These are phyloP conservation scores for Gastrophysa polygoni DNA, from an alignment of 2,888 invertebrate genomes.

Conservation along the genomic window DNA sequence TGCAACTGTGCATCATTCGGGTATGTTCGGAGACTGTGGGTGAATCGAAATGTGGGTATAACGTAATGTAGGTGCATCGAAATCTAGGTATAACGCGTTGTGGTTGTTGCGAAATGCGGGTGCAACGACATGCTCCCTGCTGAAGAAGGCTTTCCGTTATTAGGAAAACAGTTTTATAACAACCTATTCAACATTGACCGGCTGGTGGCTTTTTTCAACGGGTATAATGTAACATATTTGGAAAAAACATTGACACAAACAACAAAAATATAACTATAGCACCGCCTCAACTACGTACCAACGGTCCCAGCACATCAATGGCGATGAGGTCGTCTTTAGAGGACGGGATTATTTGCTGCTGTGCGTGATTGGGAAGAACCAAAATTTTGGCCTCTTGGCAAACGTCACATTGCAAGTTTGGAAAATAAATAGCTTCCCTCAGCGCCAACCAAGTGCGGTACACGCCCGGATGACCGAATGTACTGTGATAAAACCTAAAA, in stretches of 20 bases:
- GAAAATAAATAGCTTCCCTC: background rate
- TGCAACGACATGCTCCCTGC: too few species aligned
- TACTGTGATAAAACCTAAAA: too few species aligned
- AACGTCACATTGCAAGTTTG: constrained; percentile 1
- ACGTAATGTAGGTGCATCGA: too few species aligned
- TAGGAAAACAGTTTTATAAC: too few species aligned
- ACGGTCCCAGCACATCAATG: constrained; percentile 9
- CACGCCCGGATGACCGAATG: background rate
- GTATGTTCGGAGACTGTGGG: too few species aligned
- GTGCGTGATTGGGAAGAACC: background rate
- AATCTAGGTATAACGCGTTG: too few species aligned
- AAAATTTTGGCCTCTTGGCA: constrained; percentile 14
- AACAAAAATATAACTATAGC: constrained; percentile 8
- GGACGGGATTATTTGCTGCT: constrained; percentile 6
- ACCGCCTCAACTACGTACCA: constrained; percentile 7
- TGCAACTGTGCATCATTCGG: too few species aligned
- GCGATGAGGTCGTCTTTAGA: constrained; percentile 11
- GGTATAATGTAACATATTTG: constrained; percentile 13
- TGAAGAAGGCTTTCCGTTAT: too few species aligned
- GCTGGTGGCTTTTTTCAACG: constrained; percentile 11
- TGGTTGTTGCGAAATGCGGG: too few species aligned
- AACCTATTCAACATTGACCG: too few species aligned
- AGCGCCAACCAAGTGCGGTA: background rate
- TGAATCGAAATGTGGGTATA: too few species aligned
- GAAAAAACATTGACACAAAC: constrained; percentile 10